Percentiles rank a stretch among this genome's conserved stretches.
Evolutionary conservation across 2,113 vertebrate genomes (phyloP).

Genomic region (Hyperopisus bebe): DNA sequence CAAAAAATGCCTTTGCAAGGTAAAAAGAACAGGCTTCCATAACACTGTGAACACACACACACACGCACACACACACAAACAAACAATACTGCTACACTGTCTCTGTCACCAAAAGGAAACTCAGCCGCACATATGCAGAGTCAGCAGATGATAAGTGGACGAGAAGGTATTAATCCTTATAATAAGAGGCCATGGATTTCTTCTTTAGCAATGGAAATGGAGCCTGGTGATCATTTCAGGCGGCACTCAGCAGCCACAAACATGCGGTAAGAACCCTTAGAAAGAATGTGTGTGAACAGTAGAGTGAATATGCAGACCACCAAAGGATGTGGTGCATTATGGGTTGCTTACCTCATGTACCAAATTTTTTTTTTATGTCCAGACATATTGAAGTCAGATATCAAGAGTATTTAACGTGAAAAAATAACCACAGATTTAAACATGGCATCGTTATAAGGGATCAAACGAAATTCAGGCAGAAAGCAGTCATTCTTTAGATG

Average conservation of each 20-base stretch:
- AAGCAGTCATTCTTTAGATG: not conserved
- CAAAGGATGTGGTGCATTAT: not conserved
- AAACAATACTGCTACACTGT: constrained; percentile 12
- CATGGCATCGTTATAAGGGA: not conserved
- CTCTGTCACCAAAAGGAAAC: not conserved
- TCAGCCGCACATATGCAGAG: constrained; percentile 32
- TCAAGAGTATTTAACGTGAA: not conserved
- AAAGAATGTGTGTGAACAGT: not conserved
- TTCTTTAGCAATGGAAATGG: not conserved
- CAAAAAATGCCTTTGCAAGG: not conserved
- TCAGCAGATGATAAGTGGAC: constrained; percentile 51
- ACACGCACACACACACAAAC: constrained; percentile 25
- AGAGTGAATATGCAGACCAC: not conserved
- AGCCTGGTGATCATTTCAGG: not conserved
- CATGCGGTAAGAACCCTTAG: not conserved
- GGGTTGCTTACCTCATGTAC: not conserved
- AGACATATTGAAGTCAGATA: not conserved
- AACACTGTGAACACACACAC: constrained; percentile 6
- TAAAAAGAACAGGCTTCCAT: not conserved
- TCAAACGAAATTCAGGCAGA: not conserved
- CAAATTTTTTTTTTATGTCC: not conserved
- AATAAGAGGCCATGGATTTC: constrained; percentile 58
- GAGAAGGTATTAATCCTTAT: constrained; percentile 52
- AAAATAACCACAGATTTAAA: not conserved
- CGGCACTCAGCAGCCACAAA: not conserved